A percentile compares a stretch with the other conserved stretches of the same genome.
These are phyloP conservation scores for Limnephilus auricula DNA, from an alignment of 2,888 invertebrate species.

Conservation along the genomic window DNA sequence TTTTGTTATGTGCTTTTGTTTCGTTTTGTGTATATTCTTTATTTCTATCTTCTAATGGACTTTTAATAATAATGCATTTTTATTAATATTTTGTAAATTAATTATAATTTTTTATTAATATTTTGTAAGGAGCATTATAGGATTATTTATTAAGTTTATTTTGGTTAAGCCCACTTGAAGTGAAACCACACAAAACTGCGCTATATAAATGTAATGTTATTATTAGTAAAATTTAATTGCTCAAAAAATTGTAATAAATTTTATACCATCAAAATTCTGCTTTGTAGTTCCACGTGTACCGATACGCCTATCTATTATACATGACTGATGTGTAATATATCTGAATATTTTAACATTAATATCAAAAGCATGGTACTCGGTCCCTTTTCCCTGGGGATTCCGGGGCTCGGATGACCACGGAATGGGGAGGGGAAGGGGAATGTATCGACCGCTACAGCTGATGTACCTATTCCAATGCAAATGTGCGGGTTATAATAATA, in stretches of 20 bases:
- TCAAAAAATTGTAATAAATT: neutral
- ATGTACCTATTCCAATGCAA: constrained; percentile 3
- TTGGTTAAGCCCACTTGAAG: too few species aligned
- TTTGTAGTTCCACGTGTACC: neutral
- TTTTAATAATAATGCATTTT: too few species aligned
- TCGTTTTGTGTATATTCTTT: too few species aligned
- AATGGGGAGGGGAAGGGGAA: neutral
- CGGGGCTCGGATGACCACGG: neutral
- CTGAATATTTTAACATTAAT: neutral
- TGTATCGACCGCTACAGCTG: constrained; percentile 6
- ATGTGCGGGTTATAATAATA: neutral
- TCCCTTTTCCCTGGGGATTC: neutral
- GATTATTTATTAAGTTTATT: too few species aligned
- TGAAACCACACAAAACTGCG: too few species aligned
- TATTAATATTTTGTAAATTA: too few species aligned
- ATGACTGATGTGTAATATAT: neutral
- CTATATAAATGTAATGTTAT: too few species aligned
- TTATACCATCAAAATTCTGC: neutral
- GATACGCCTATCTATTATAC: neutral
- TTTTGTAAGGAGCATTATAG: too few species aligned
- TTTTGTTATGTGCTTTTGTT: too few species aligned
- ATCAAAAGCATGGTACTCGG: neutral
- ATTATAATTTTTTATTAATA: too few species aligned
- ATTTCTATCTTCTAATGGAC: too few species aligned
- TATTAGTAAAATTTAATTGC: neutral